Evolutionary conservation across 2,113 vertebrate genomes (phyloP), one percentile per base, ranked within the genome.

Genomic region (Acanthisitta chloris): DNA sequence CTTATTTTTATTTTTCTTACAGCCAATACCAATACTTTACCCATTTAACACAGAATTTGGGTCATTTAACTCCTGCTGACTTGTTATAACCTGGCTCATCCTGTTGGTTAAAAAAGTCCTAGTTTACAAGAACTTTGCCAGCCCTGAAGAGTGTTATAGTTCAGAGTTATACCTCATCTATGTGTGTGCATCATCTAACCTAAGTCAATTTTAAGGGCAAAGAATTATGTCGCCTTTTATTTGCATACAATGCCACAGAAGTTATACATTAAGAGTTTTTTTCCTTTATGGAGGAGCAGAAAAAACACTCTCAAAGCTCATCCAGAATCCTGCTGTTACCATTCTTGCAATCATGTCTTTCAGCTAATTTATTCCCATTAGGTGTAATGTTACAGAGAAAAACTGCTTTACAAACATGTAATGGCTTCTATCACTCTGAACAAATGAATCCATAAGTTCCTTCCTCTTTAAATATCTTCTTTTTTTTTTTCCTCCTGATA

Each of bases 351-450:
- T 78, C 49, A 38, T 61, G 49, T 90, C 67, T 95, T 83, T 88
- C 82, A 81, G 67, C 25, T 93, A 87, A 93, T 94, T 93, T 91
- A 59, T 80, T 88, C 79, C 81, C 84, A 91, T 93, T 95, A 94
- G 92, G 40, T 73, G n/a, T 94, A 92, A 90, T 74, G 59, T 90
- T 96, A 95, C 28, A 73, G 72, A 48, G 55, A 77, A 89, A 93
- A 96, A 81, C 59, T 86, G 46, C n/a, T 93, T 95, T 94, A 55
- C 90, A 94, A 93, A 86, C 36, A 81, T 94, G 88, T 90, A 95
- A 94, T 88, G 55, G 51, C 21, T 86, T 95, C 92, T 78, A 74
- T 90, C 54, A 81, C 46, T 83, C 67, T 88, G 64, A 66, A 64
- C 61, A 94, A 94, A 95, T 64, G 24, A 80, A 91, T 86, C 55